Evolutionary conservation across 2,113 vertebrate species (phyloP), one percentile per base, ranked within the genome.

Genomic region (Chrysochloris asiatica): DNA sequence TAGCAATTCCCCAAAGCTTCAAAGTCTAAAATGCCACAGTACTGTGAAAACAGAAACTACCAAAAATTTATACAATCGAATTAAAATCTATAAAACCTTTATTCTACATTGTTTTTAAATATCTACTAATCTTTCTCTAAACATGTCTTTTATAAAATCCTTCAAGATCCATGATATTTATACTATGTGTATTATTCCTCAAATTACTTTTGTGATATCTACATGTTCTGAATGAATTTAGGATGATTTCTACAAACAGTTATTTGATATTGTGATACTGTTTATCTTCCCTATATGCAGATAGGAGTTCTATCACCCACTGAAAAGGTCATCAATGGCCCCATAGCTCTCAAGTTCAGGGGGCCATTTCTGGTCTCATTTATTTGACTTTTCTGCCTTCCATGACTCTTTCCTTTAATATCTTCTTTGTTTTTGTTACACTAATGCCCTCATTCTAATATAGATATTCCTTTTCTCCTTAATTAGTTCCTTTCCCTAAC

Each of bases 1-100:
- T 9, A 86, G 92, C 59, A 86, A 77, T 94, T 94, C 80, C 43
- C 33, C 24, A 41, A 90, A 92, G 63, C 45, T 94, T 50, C 71
- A 89, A 54, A 95, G 90, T 93, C 47, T 89, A 76, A 95, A 28
- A 84, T 24, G 7, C 59, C 12, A 33, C 5, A 92, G 86, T 76
- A 45, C 56, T 81, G 7, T 79, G 72, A 75, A 90, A 90, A 72
- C 5, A 89, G 50, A 81, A 84, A 77, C 63, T 83, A 47, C 50
- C 11, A 77, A 81, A 93, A 83, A 88, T 81, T 47, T 63, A 45
- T 50, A 76, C 41, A 91, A 86, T 82, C 87, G 71, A 82, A 79
- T 65, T 91, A 86, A 92, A 89, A 81, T 82, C 54, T 56, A 36
- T 83, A 73, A 85, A 94, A 86, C 38, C 2, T 59, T 14, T 16